Base-by-base conservation (phyloP, 2,888 invertebrate genomes). In the Diloba caeruleocephala region DNA sequence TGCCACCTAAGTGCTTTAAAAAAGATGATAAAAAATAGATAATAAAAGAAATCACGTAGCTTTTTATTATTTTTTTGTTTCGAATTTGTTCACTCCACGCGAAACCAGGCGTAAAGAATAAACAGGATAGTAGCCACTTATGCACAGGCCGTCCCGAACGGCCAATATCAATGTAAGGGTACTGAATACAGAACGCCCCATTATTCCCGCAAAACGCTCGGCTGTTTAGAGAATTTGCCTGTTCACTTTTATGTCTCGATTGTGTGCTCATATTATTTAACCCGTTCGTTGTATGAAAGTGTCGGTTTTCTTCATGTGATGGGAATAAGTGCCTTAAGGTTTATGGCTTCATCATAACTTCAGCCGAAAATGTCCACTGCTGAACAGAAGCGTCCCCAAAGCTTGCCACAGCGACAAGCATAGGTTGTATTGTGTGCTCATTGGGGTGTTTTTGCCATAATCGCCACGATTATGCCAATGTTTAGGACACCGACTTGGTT, bases 131-230 rank as follows among this genome's bases (percentile, higher is more conserved):
- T 39, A 23, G 6, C 41, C 33, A 49, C 49, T 66, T 66, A 70
- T 59, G 45, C 43, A 38, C 45, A 48, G 37, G 21, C 51, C 52
- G 45, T 49, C 62, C 59, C 53, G 12, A 56, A 61, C 63, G 54
- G 55, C 48, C 59, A 67, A 73, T 71, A 73, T 46, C 61, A 62
- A 52, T 71, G 44, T 52, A 38, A 45, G 41, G 44, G 38, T 39
- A 62, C 67, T 64, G 76, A 77, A 78, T 78, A 77, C 59, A 69
- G 38, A 76, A 69, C 46, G 57, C 50, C 43, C 60, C 39, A 73
- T 76, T 76, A 76, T 60, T 62, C 52, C 54, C 57, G 45, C 49
- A 66, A 65, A 68, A 64, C 44, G 55, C 43, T 61, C 28, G 50
- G 42, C 42, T 60, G 67, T 58, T 55, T 58, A 58, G 63, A 60